These are phyloP conservation scores for Colletes gigas DNA, from an alignment of 1,140 invertebrate genomes.

Conservation along the genomic window DNA sequence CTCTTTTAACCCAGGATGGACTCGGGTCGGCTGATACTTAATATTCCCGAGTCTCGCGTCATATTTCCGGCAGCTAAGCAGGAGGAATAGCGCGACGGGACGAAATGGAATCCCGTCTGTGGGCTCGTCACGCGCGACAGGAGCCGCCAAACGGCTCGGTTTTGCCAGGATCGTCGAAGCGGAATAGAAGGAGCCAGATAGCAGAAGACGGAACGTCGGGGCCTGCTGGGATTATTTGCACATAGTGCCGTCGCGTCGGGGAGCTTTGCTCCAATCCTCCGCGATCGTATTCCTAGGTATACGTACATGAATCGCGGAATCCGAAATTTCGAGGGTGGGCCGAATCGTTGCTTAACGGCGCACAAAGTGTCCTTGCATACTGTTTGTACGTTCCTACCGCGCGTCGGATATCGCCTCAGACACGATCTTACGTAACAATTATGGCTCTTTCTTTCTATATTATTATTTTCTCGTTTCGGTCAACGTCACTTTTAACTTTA, in stretches of 20 bases:
- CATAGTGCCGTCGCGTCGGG: conserved; percentile 17
- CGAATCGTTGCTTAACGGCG: neutral
- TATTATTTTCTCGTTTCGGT: too few species aligned
- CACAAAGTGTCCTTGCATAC: neutral
- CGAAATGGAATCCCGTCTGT: conserved; percentile 59
- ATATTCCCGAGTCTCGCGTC: conserved; percentile 36
- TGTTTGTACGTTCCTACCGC: neutral
- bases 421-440: too few species aligned
- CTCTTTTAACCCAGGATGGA: conserved; percentile 27
- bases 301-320: conserved; percentile 42
- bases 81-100: conserved; percentile 34
- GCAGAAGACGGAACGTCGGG: conserved; percentile 35
- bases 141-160: conserved; percentile 56
- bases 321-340: conserved; percentile 12
- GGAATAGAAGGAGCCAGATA: conserved; percentile 33
- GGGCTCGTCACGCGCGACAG: conserved; percentile 60
- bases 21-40: conserved; percentile 42
- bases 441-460: too few species aligned
- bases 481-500: too few species aligned
- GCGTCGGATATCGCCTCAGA: neutral
- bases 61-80: conserved; percentile 47
- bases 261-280: conserved; percentile 34
- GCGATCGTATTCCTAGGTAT: conserved; percentile 22
- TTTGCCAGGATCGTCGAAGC: conserved; percentile 44
- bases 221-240: conserved; percentile 59